These are phyloP conservation scores for Drosophila pruinosa DNA, from an alignment of 1,140 invertebrate species.

Conservation along the genomic window DNA sequence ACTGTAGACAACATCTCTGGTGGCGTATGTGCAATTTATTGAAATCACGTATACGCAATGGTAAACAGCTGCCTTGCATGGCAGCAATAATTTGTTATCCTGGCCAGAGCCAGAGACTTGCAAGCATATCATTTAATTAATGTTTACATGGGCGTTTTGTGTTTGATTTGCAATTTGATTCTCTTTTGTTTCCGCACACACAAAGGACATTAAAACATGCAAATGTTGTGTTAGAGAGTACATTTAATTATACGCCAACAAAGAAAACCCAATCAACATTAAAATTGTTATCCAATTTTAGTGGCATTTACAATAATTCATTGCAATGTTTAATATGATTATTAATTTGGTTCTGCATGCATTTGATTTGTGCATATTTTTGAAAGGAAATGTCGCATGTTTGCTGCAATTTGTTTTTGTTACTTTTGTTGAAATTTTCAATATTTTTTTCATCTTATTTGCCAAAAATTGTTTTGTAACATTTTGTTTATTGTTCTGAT, in stretches of 20 bases:
- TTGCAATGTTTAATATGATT: too few species aligned
- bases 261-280: too few species aligned
- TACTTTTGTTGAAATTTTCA: background rate
- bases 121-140: constrained; percentile 1
- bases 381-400: background rate
- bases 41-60: constrained; percentile 34
- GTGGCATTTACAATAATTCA: too few species aligned
- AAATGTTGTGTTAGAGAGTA: background rate
- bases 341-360: too few species aligned
- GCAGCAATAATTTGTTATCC: background rate
- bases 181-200: background rate
- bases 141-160: constrained; percentile 1
- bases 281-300: too few species aligned
- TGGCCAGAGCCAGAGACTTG: background rate
- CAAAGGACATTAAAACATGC: background rate
- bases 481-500: background rate
- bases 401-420: background rate
- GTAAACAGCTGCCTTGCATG: background rate
- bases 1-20: background rate
- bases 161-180: background rate
- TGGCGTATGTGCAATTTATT: constrained; percentile 18
- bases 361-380: too few species aligned
- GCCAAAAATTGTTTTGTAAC: background rate
- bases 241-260: too few species aligned
- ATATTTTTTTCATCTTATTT: background rate